These are phyloP conservation scores for Atherix ibis DNA, from an alignment of 2,888 invertebrate genomes.

Conservation along the genomic window DNA sequence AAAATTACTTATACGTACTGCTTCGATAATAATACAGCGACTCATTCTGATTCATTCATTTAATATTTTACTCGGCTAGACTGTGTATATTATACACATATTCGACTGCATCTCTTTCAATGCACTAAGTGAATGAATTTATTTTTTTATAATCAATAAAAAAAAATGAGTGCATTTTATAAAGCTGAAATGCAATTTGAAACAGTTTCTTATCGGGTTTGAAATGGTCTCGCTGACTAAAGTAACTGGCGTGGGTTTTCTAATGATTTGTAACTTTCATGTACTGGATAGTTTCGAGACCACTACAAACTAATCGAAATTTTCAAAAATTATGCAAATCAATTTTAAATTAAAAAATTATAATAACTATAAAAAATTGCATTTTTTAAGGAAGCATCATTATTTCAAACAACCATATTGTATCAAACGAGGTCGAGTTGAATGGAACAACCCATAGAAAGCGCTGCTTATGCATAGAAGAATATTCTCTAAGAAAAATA, in stretches of 20 bases:
- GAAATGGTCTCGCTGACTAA: conserved; percentile 35
- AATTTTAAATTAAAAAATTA: conserved; percentile 1
- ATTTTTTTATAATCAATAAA: too few species aligned
- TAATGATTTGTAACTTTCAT: background rate
- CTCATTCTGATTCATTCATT: too few species aligned
- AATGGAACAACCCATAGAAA: too few species aligned
- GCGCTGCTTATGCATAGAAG: too few species aligned
- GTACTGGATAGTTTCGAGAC: conserved; percentile 29
- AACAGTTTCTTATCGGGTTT: conserved; percentile 29
- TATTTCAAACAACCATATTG: background rate
- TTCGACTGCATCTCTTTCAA: too few species aligned
- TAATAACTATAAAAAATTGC: background rate
- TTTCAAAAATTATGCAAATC: conserved; percentile 29
- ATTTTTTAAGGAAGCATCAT: background rate
- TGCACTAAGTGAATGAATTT: too few species aligned
- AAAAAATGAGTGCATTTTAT: background rate
- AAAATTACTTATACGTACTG: too few species aligned
- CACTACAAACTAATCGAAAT: conserved; percentile 30
- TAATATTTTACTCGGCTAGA: too few species aligned
- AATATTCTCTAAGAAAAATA: too few species aligned
- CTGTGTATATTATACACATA: too few species aligned
- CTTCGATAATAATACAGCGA: too few species aligned
- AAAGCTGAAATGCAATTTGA: background rate
- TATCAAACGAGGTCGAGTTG: too few species aligned
- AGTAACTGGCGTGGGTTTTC: conserved; percentile 7